These are phyloP conservation scores for Xanthia icteritia DNA, from an alignment of 2,888 invertebrate genomes.

Conservation along the genomic window DNA sequence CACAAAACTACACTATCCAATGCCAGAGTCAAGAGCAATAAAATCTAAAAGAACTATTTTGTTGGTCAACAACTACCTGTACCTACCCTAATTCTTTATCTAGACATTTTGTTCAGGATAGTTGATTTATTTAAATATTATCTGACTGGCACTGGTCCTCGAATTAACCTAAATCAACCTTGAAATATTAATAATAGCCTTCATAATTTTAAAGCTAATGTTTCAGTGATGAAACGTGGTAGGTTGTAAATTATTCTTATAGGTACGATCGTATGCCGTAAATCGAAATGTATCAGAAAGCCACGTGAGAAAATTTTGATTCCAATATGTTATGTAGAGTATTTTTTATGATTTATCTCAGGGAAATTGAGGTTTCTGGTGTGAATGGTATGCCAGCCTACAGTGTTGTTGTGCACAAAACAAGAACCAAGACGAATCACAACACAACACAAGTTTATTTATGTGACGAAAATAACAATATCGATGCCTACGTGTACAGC, in stretches of 20 bases:
- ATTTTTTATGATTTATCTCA: background rate
- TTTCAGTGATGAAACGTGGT: constrained; percentile 3
- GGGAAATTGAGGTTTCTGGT: background rate
- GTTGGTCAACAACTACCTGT: too few species aligned
- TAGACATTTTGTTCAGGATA: too few species aligned
- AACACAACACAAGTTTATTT: background rate
- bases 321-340: background rate
- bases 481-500: constrained; percentile 4
- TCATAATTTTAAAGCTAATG: constrained; percentile 21
- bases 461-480: constrained; percentile 12
- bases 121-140: constrained; percentile 2
- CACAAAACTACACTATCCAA: too few species aligned
- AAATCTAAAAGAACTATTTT: too few species aligned
- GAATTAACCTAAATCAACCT: constrained; percentile 10
- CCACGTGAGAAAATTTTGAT: background rate
- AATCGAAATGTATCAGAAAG: background rate
- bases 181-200: background rate
- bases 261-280: background rate
- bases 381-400: background rate
- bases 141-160: background rate
- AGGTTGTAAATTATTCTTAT: background rate
- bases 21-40: too few species aligned
- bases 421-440: background rate
- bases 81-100: background rate
- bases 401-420: background rate